phyloP scores from a whole-genome alignment of 1,140 invertebrate species.

The Cherax destructor region DNA sequence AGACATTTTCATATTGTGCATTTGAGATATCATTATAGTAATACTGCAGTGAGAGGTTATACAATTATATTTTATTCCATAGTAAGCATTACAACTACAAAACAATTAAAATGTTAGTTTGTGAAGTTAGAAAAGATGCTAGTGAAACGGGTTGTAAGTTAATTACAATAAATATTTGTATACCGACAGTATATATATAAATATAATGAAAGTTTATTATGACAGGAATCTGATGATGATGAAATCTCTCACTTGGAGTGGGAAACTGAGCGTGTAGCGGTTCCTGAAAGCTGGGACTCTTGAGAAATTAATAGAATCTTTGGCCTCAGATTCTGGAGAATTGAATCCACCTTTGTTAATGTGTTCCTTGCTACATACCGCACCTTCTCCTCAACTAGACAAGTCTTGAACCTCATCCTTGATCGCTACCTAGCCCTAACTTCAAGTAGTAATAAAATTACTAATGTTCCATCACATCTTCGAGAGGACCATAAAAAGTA shows the following conservation, averaged over 20 bases:
- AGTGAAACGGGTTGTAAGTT: too few relatives aligned
- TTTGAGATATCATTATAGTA: too few relatives aligned
- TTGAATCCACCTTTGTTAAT: conserved; percentile 97
- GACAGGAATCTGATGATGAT: conserved; percentile 73
- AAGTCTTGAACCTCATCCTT: conserved; percentile 88
- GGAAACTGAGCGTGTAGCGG: conserved; percentile 97
- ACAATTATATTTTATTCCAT: too few relatives aligned
- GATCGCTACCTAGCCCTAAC: conserved; percentile 84
- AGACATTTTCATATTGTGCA: too few relatives aligned
- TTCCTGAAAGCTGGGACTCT: conserved; percentile 98
- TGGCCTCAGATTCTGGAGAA: conserved; percentile 95
- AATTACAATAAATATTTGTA: too few relatives aligned
- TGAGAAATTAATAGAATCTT: conserved; percentile 91
- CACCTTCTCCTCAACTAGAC: conserved; percentile 87
- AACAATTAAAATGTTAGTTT: too few relatives aligned
- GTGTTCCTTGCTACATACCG: conserved; percentile 97
- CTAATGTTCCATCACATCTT: conserved; percentile 74
- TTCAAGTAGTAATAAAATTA: conserved; percentile 70
- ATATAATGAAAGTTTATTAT: neutral
- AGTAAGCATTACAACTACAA: too few relatives aligned
- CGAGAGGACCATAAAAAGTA: conserved; percentile 85
- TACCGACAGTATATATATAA: too few relatives aligned
- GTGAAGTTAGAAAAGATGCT: too few relatives aligned
- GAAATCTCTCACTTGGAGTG: conserved; percentile 97
- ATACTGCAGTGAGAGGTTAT: too few relatives aligned